Evolutionary conservation across 2,888 invertebrate genomes (phyloP).

Genomic region (Pyrochroa serraticornis): DNA sequence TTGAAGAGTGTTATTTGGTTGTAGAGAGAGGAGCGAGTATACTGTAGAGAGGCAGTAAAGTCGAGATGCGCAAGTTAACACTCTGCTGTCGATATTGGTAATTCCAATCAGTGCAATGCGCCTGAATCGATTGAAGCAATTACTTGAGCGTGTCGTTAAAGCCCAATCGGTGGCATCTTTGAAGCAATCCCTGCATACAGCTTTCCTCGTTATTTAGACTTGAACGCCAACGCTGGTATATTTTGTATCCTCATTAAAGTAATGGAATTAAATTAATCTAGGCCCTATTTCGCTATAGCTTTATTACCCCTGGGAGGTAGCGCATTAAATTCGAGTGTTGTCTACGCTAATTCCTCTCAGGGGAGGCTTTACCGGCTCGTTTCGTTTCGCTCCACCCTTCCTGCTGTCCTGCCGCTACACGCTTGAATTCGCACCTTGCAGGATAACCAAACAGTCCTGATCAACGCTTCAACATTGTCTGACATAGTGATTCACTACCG

Average conservation of each 20-base stretch:
- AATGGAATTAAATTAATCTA: conserved; percentile 65
- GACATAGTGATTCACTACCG: conserved; percentile 10
- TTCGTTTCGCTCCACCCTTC: conserved; percentile 39
- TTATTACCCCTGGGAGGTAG: conserved; percentile 51
- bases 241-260: conserved; percentile 64
- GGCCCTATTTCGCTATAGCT: conserved; percentile 54
- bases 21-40: conserved; percentile 1
- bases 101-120: conserved; percentile 47
- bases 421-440: conserved; percentile 45
- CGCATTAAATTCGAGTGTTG: conserved; percentile 55
- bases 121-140: conserved; percentile 47
- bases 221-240: conserved; percentile 43
- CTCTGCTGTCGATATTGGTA: conserved; percentile 38
- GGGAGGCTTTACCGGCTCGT: conserved; percentile 51
- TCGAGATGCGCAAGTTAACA: conserved; percentile 29
- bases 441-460: conserved; percentile 31
- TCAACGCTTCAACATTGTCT: conserved; percentile 21
- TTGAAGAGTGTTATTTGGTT: conserved; percentile 9
- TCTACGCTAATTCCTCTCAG: conserved; percentile 55
- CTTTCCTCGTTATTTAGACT: conserved; percentile 46
- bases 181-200: conserved; percentile 15
- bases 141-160: conserved; percentile 46
- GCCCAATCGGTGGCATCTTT: conserved; percentile 32
- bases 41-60: conserved; percentile 5
- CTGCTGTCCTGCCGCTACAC: conserved; percentile 38